Percentiles rank a stretch among this genome's conserved stretches.
Conservation (phyloP, 2,888 invertebrate species). For the Andrena dorsata region DNA sequence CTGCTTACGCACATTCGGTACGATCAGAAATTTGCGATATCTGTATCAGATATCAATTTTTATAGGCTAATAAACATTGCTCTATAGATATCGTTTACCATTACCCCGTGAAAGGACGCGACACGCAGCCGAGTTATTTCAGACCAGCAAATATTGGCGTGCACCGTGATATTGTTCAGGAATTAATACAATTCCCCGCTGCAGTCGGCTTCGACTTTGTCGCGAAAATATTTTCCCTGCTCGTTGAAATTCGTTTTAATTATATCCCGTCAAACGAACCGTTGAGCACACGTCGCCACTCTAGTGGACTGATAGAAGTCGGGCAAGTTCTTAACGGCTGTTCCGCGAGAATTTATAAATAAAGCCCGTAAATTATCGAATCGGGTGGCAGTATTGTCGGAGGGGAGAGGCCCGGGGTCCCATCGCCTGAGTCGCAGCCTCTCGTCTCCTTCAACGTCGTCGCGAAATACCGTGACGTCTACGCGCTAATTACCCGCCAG, state of each 20-base stretch:
- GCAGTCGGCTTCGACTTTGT: not conserved
- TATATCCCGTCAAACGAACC: not conserved
- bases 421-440: not conserved
- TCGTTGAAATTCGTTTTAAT: not conserved
- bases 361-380: too few species aligned
- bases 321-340: not conserved
- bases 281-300: not conserved
- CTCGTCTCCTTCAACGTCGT: slow-evolving; percentile 24
- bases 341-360: not conserved
- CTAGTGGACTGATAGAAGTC: not conserved
- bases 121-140: not conserved
- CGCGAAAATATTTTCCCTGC: not conserved
- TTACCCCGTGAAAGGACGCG: not conserved
- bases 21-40: slow-evolving; percentile 17
- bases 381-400: too few species aligned
- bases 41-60: not conserved
- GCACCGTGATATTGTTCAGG: not conserved
- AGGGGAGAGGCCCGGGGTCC: too few species aligned
- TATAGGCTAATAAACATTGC: not conserved
- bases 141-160: not conserved
- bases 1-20: not conserved
- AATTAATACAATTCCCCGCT: not conserved
- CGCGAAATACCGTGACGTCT: slow-evolving; percentile 15
- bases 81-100: not conserved
- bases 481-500: slow-evolving; percentile 45